These are phyloP conservation scores for Papilio gigon DNA, from an alignment of 2,888 invertebrate genomes.

Conservation along the genomic window DNA sequence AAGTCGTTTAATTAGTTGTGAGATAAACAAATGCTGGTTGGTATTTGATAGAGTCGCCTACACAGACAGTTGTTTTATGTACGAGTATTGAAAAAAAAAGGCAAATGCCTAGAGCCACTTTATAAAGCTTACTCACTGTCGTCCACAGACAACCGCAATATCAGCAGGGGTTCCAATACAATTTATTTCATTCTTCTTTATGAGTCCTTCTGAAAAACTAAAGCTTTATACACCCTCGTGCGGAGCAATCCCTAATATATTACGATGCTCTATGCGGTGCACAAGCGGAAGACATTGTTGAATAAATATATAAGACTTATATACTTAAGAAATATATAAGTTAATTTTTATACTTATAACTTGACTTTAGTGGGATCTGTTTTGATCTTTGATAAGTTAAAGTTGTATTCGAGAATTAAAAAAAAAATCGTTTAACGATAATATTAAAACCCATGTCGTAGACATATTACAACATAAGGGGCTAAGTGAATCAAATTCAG, in stretches of 20 bases:
- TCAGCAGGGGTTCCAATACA: constrained; percentile 47
- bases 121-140: constrained; percentile 48
- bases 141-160: constrained; percentile 47
- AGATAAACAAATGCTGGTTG: neutral
- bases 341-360: neutral
- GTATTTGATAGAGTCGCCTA: constrained; percentile 8
- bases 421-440: too few species aligned
- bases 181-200: constrained; percentile 46
- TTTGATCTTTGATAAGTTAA: too few species aligned
- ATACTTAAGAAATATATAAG: neutral
- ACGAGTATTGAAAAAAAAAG: constrained; percentile 44
- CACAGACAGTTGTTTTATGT: constrained; percentile 40
- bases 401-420: too few species aligned
- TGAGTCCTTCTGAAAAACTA: constrained; percentile 38
- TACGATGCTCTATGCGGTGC: constrained; percentile 10
- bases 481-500: constrained; percentile 48
- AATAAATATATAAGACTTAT: neutral
- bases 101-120: constrained; percentile 45
- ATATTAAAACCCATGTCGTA: too few species aligned
- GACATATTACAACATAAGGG: too few species aligned
- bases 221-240: constrained; percentile 27
- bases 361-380: too few species aligned
- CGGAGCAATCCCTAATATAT: constrained; percentile 24
- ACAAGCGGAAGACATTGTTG: constrained; percentile 1
- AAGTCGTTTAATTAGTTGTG: neutral